phyloP scores from a whole-genome alignment of 2,113 vertebrate species.

The sheep (Ovis aries) region DNA sequence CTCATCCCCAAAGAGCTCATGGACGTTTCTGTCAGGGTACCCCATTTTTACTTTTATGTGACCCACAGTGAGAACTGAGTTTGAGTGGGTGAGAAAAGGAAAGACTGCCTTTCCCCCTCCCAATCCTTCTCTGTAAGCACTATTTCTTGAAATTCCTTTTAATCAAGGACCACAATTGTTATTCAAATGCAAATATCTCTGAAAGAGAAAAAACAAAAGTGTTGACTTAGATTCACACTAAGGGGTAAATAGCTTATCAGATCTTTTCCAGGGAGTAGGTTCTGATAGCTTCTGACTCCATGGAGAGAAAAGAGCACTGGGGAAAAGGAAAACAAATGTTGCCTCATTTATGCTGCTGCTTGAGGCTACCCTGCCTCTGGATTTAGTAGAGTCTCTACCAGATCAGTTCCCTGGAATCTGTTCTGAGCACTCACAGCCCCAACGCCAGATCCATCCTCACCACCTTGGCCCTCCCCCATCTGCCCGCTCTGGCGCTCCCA shows the following conservation, averaged over 20 bases:
- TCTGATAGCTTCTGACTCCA: not conserved
- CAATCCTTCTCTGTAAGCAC: not conserved
- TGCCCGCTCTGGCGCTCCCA: not conserved
- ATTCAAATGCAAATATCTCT: slow-evolving; percentile 17
- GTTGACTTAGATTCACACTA: slow-evolving; percentile 16
- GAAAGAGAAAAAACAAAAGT: not conserved
- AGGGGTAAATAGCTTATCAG: slow-evolving; percentile 8
- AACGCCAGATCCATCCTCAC: rapidly evolving
- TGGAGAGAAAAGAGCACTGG: not conserved
- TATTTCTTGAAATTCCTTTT: not conserved
- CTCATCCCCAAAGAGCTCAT: not conserved
- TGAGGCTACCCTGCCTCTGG: not conserved
- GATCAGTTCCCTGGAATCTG: not conserved
- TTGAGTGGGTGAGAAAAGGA: not conserved
- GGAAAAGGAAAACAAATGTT: slow-evolving; percentile 8
- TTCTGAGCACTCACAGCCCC: not conserved
- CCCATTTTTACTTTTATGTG: not conserved
- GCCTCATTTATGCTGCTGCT: not conserved
- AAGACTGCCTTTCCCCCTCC: not conserved
- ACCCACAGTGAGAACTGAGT: not conserved
- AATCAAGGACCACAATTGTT: not conserved
- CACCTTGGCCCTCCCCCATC: not conserved
- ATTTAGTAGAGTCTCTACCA: not conserved
- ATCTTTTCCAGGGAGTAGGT: not conserved
- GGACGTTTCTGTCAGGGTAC: not conserved